Base-by-base conservation (phyloP, 2,888 invertebrate genomes). In the Drosophila quinaria region DNA sequence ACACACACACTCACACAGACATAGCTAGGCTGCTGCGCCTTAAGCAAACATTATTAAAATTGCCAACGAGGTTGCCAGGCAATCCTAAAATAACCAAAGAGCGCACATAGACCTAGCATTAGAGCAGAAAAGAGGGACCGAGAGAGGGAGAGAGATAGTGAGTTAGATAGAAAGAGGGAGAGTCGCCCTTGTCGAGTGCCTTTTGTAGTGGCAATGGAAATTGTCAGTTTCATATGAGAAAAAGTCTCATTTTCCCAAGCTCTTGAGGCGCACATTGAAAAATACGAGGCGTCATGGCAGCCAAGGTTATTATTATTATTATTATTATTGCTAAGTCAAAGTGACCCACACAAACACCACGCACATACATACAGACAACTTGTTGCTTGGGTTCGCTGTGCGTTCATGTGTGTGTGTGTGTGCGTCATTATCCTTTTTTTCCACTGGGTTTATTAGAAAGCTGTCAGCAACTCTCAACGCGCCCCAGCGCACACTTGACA, bases 11-110 rank as follows among this genome's bases (percentile, higher is more conserved):
- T n/a, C 13, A 37, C 39, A 22, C 5, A 25, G 11, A 61, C 5
- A 37, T 22, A 60, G 60, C 69, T 74, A 64, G 70, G 67, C 71
- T 70, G 75, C 75, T 79, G 67, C 59, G 89, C 74, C 81, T 89
- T 89, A 78, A 89, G 89, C 87, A 87, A 89, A 87, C 89, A 87
- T 89, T 87, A 87, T 87, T 87, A 87, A 87, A 89, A 87, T 87
- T 89, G 78, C 81, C 88, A 78, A 66, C 85, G 74, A 72, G 75
- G 80, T 81, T 80, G 83, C 88, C 72, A 70, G 78, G 86, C 80
- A 84, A 82, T 84, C 78, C 88, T 75, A 82, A 85, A 85, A 85
- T 85, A 85, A 80, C 87, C 78, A 62, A 86, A 70, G 70, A 67
- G 42, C 70, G 35, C 51, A 82, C 65, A 60, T 52, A 71, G 44